Conservation (phyloP, 2,113 vertebrate species). For the Strix uralensis region DNA sequence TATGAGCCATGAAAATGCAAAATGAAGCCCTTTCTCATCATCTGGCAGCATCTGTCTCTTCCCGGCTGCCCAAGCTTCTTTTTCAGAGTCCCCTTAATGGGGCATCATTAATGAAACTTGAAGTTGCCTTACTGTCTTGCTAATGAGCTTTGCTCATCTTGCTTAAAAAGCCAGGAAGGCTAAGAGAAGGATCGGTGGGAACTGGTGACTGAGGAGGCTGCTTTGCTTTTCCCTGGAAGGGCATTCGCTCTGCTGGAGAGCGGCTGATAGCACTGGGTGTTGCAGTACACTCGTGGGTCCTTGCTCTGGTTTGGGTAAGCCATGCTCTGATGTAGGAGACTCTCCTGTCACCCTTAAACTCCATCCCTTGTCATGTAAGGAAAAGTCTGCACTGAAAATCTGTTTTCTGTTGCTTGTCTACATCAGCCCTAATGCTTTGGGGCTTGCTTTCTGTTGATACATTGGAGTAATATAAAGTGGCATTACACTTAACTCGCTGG, state of each 20-base stretch:
- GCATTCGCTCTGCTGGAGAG: not conserved
- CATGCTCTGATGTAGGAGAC: not conserved
- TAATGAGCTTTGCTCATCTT: slow-evolving; percentile 26
- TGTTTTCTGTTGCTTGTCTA: not conserved
- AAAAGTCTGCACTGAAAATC: not conserved
- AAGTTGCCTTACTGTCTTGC: not conserved
- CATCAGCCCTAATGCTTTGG: not conserved
- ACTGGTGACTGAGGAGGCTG: not conserved
- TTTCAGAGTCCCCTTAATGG: not conserved
- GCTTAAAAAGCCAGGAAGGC: not conserved
- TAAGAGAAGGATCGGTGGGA: not conserved
- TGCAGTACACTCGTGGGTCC: rapidly evolving
- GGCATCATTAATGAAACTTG: slow-evolving; percentile 14
- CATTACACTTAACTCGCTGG: not conserved
- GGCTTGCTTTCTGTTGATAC: not conserved
- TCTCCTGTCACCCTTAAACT: not conserved
- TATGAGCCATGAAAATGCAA: not conserved
- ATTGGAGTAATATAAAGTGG: not conserved
- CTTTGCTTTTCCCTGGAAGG: not conserved
- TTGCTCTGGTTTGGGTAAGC: not conserved
- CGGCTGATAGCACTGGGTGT: not conserved
- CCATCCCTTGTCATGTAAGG: not conserved
- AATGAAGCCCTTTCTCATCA: slow-evolving; percentile 15
- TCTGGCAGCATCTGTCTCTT: slow-evolving; percentile 6
- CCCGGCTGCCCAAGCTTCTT: not conserved